These are phyloP conservation scores for Melitaea athalia DNA, from an alignment of 2,888 invertebrate genomes.

Conservation along the genomic window DNA sequence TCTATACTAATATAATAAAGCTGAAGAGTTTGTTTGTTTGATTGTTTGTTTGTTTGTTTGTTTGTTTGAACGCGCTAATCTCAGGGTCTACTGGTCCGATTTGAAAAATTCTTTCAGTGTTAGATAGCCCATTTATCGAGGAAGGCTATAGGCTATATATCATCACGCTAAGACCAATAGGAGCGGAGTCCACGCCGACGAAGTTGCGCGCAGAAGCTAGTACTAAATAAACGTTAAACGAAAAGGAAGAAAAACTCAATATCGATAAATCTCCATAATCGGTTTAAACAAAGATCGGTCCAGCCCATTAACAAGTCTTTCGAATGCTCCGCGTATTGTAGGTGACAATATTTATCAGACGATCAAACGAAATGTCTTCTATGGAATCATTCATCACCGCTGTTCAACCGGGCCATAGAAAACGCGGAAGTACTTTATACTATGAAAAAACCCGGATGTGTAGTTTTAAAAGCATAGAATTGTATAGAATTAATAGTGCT, in stretches of 20 bases:
- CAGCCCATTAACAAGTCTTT: conserved; percentile 56
- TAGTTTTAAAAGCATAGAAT: conserved; percentile 7
- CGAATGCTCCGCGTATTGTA: conserved; percentile 55
- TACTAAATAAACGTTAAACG: background rate
- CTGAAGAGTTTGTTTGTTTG: no score
- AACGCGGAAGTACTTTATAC: conserved; percentile 54
- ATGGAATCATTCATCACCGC: conserved; percentile 68
- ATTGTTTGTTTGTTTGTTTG: no score
- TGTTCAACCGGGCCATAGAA: conserved; percentile 65
- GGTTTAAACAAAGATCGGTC: conserved; percentile 27
- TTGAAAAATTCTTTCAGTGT: no score
- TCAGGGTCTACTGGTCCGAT: no score
- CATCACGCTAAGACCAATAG: no score
- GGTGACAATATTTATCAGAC: conserved; percentile 69
- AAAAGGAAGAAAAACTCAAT: conserved; percentile 40
- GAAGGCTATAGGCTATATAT: no score
- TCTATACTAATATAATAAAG: no score
- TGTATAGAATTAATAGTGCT: background rate
- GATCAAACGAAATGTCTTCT: conserved; percentile 68
- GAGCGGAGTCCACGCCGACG: no score
- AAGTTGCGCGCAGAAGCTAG: no score
- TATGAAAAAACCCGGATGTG: background rate
- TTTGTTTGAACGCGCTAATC: no score
- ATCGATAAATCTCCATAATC: conserved; percentile 33
- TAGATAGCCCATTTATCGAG: no score